Conservation (phyloP, 2,888 invertebrate species). For the Dasypolia templi region DNA sequence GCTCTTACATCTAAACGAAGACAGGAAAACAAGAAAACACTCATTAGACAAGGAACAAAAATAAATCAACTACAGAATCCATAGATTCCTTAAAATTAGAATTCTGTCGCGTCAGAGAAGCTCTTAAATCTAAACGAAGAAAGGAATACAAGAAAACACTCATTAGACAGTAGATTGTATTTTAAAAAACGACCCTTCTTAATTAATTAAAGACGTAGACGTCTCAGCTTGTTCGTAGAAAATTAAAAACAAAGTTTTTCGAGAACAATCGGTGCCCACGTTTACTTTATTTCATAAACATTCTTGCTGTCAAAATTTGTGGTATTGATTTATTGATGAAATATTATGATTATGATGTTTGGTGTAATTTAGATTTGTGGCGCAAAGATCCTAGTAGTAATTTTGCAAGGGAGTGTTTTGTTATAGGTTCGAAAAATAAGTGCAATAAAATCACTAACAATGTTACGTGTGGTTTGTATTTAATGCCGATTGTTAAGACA, state of each 20-base stretch:
- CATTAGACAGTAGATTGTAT: slow-evolving; percentile 78
- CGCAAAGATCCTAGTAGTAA: not conserved
- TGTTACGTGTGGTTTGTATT: not conserved
- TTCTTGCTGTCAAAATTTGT: too few species aligned
- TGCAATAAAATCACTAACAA: too few species aligned
- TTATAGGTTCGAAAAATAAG: not conserved
- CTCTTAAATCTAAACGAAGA: slow-evolving; percentile 59
- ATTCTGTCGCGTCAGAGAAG: slow-evolving; percentile 62
- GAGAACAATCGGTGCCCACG: slow-evolving; percentile 11
- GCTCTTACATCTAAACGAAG: slow-evolving; percentile 59
- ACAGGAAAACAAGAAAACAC: slow-evolving; percentile 70
- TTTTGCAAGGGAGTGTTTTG: not conserved
- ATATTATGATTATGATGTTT: not conserved
- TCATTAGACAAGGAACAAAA: slow-evolving; percentile 71
- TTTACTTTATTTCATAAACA: slow-evolving; percentile 56
- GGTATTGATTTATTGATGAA: too few species aligned
- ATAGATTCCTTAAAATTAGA: slow-evolving; percentile 69
- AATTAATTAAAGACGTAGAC: slow-evolving; percentile 81
- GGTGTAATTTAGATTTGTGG: not conserved
- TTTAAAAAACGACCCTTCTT: slow-evolving; percentile 72
- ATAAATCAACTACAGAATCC: slow-evolving; percentile 61
- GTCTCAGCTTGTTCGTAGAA: slow-evolving; percentile 69
- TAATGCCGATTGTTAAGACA: not conserved
- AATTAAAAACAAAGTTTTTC: slow-evolving; percentile 78
- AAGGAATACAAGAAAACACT: slow-evolving; percentile 71